Evolutionary conservation across 2,797 vertebrate species (phyloP), one percentile per base, ranked within the genome.

Genomic region (Valencia hispanica): DNA sequence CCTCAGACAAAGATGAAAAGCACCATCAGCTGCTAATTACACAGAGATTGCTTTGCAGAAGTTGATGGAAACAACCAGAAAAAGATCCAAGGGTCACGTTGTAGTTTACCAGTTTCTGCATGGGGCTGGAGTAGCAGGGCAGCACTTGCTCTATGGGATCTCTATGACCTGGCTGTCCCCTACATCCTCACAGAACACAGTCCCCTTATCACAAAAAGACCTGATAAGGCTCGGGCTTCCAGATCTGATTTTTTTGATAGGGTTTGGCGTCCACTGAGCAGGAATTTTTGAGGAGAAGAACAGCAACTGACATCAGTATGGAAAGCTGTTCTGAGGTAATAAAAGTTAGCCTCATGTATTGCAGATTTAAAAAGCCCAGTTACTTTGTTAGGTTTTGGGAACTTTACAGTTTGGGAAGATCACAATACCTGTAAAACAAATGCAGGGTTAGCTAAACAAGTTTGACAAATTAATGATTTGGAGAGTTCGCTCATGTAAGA

Each of bases 181-280:
- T 39, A 84, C 0, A 48, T 90, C 91, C 80, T 92, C 91, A 85
- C 91, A 92, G 45, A 84, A 8, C 86, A 87, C 78, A 27, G 41
- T 75, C 18, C 87, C 88, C 78, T 8, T 39, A 0, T 91, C 87
- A 71, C 89, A 92, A 70, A 83, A 89, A 92, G 25, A 80, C 36
- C 50, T 5, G 81, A 78, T 89, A 90, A 0, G 84, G 85, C 48
- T 82, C 79, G 3, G 87, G 88, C 32, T 11, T 84, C 89, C 91
- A 92, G 39, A 90, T 87, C 82, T 88, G 63, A 81, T 89, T 50
- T 86, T 79, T 80, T 84, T 70, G 71, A 86, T 87, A 86, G 84
- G 85, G 68, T n/a, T 65, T 77, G 14, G 85, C 81, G 1, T 76
- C 79, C 25, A 73, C 68, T 53, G 68, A 27, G 25, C 91, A 92